Base-by-base conservation (phyloP, 1,140 invertebrate genomes). In the Yoshiicerus persimilis region DNA sequence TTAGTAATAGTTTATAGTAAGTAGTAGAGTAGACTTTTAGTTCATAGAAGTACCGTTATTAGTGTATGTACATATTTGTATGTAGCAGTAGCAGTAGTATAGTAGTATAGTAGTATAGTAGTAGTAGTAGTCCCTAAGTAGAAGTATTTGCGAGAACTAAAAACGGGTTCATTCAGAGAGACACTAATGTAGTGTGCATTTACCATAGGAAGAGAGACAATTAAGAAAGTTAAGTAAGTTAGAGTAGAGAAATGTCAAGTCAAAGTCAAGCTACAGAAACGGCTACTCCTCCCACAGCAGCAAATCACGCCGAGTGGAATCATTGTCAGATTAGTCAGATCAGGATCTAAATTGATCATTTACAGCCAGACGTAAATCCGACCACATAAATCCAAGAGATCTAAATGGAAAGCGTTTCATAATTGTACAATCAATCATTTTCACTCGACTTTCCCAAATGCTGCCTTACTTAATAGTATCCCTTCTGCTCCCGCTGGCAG, bases 331-430 rank as follows among this genome's bases (percentile, higher is more conserved):
- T 70, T 70, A 70, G 64, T 70, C 25, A n/a, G 47, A 56, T 56
- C 47, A 56, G 27, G 64, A 70, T 70, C 64, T 70, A 70, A 70
- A 70, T 70, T 70, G 64, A 27, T 70, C 27, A 70, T 25, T 25
- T 70, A 36, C 75, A 38, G 75, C 11, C 30, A 80, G 70, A 77
- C 75, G 20, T 13, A 80, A 80, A 80, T 80, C 75, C 34, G 10
- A 30, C n/a, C 75, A n/a, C 75, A 80, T 34, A 80, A 80, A 80
- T 80, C 75, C 75, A 80, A 32, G 20, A 70, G 66, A 80, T 80
- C 75, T 34, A 80, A 36, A 38, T 23, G 34, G 75, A 80, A 80
- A 80, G 20, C 32, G 75, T 80, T 38, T 80, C 75, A n/a, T 80
- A 80, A 80, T 80, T 80, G 34, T 34, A 36, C 75, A 23, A 36